Base-by-base conservation (phyloP, 2,888 invertebrate species). In the Byasa hedistus region DNA sequence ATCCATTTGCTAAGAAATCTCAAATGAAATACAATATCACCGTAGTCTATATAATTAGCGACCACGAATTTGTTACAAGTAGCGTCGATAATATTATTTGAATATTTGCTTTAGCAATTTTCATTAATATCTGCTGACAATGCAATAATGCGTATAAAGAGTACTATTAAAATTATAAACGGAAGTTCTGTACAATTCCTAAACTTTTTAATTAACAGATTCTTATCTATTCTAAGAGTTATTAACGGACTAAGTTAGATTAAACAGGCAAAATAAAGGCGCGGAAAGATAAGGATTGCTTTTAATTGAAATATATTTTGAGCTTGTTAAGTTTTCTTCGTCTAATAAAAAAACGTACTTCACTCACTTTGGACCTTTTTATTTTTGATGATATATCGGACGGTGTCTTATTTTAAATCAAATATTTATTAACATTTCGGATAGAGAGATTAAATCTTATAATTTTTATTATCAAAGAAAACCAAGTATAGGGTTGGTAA, bases 131-230 rank as follows among this genome's bases (percentile, higher is more conserved):
- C 39, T 39, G 0, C 12, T 3, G 39, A 39, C 39, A 39, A 15
- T 39, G 12, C 15, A 15, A 39, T 39, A 39, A 39, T 15, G 15
- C 39, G 39, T 48, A n/a, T 19, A 48, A n/a, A 48, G 4, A 48
- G 7, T 48, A 19, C 1, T 39, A 52, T 58, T 39, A 2, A 39
- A 64, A 22, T 52, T 39, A 52, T 60, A 55, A 65, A 55, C 22
- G 24, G 27, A 23, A 57, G 51, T 48, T 61, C 32, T 61, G 21
- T 61, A 65, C 36, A 32, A 19, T 65, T 52, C 65, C 27, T 56
- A 65, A 65, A 65, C 65, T 65, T 65, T 65, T 65, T 65, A 65
- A 65, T 61, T 65, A 65, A 65, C 65, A 61, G 61, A 65, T 65
- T 60, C 65, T 65, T 65, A 65, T 65, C 65, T 57, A 15, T 61